Evolutionary conservation across 2,797 vertebrate species (phyloP).

Genomic region (Vireo griseus): DNA sequence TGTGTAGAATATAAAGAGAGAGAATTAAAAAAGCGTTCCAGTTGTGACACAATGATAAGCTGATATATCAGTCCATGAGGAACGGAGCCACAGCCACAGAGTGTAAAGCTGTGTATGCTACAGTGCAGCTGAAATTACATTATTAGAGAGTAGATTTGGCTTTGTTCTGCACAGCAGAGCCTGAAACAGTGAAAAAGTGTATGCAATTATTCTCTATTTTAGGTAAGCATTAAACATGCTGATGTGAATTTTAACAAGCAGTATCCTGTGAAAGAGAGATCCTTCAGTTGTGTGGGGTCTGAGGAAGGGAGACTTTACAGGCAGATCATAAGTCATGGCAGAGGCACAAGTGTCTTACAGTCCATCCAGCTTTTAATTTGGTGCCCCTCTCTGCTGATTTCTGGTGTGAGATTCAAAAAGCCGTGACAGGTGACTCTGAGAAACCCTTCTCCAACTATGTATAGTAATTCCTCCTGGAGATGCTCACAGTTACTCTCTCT

Average conservation of each 20-base stretch:
- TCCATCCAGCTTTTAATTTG: background rate
- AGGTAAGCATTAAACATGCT: background rate
- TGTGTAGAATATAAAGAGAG: background rate
- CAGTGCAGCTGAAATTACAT: background rate
- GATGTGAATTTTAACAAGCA: background rate
- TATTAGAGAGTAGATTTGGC: background rate
- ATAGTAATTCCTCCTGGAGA: background rate
- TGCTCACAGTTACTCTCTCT: background rate
- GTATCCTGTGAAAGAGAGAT: background rate
- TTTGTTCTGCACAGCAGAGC: constrained; percentile 24
- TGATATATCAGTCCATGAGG: background rate
- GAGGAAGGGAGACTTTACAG: background rate
- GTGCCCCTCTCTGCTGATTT: background rate
- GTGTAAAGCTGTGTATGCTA: background rate
- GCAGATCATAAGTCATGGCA: background rate
- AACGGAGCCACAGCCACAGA: background rate
- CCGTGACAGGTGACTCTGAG: background rate
- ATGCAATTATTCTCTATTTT: background rate
- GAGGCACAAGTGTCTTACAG: background rate
- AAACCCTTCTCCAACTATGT: background rate
- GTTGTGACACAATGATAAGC: background rate
- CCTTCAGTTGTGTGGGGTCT: background rate
- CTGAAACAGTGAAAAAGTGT: background rate
- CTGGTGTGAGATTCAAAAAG: background rate
- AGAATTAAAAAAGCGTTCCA: background rate